Percentiles rank a stretch among this genome's conserved stretches.
Evolutionary conservation across 2,113 vertebrate species (phyloP).

Genomic region (Grammomys surdaster): DNA sequence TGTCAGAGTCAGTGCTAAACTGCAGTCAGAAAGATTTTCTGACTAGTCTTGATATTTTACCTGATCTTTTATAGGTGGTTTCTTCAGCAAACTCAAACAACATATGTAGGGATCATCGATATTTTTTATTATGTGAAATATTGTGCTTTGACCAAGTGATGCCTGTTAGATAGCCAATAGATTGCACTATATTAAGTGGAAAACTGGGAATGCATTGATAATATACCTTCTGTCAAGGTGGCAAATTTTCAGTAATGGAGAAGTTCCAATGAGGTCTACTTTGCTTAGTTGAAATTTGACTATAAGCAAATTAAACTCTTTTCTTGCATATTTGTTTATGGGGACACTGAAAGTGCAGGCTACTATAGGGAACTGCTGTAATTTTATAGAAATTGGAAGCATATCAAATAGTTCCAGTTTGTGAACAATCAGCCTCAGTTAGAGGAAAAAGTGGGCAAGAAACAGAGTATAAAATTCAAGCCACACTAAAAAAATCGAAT

Average conservation of each 20-base stretch:
- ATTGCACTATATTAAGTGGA: neutral
- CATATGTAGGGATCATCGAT: neutral
- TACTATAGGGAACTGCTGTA: constrained; percentile 36
- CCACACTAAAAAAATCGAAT: constrained; percentile 42
- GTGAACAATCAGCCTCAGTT: constrained; percentile 63
- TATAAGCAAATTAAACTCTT: constrained; percentile 63
- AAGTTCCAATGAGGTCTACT: constrained; percentile 41
- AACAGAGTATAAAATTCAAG: constrained; percentile 67
- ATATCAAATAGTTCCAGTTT: constrained; percentile 51
- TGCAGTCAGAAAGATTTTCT: neutral
- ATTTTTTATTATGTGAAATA: constrained; percentile 10
- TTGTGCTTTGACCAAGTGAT: neutral
- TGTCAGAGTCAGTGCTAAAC: neutral
- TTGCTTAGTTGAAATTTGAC: constrained; percentile 50
- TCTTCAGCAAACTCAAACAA: neutral
- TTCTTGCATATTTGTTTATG: constrained; percentile 52
- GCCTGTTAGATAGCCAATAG: neutral
- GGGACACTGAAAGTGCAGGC: constrained; percentile 38
- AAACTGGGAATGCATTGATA: neutral
- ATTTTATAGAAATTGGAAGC: constrained; percentile 55
- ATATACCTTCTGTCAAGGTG: neutral
- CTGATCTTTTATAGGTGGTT: neutral
- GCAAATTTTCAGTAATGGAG: constrained; percentile 34
- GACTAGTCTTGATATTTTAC: neutral
- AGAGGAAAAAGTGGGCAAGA: constrained; percentile 60